A percentile compares a stretch with the other conserved stretches of the same genome.
Evolutionary conservation across 2,888 invertebrate species (phyloP).

Genomic region (Ceriagrion tenellum): DNA sequence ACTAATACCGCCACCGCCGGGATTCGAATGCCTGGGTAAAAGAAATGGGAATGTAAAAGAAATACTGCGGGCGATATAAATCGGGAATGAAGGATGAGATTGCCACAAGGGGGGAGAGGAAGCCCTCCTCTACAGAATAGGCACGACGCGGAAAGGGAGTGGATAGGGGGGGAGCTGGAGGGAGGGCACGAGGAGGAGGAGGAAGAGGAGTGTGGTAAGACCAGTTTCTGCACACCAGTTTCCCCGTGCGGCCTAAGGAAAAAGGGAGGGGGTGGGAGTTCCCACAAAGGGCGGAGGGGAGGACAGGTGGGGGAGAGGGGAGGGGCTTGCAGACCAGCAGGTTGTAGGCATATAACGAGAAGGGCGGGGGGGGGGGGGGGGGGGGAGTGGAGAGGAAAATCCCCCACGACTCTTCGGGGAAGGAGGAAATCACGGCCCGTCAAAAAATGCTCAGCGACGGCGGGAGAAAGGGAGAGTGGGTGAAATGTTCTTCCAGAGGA

Average conservation of each 20-base stretch:
- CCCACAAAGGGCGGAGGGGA: neutral
- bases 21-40: no score
- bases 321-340: neutral
- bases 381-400: neutral
- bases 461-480: constrained; percentile 64
- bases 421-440: constrained; percentile 18
- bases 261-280: neutral
- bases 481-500: constrained; percentile 34
- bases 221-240: constrained; percentile 66
- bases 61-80: neutral
- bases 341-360: neutral
- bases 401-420: neutral
- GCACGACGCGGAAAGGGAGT: neutral
- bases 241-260: neutral
- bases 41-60: no score
- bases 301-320: neutral
- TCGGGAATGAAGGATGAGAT: neutral
- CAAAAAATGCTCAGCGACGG: constrained; percentile 32
- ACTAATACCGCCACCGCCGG: no score
- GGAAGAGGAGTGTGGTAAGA: constrained; percentile 40
- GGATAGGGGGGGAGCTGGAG: neutral
- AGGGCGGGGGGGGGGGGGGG: neutral
- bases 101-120: neutral
- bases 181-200: neutral
- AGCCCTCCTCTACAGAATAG: neutral